Evolutionary conservation across 35 echinoderm and acorn worm genomes (phyloP).

Genomic region (Heliocidaris tuberculata): DNA sequence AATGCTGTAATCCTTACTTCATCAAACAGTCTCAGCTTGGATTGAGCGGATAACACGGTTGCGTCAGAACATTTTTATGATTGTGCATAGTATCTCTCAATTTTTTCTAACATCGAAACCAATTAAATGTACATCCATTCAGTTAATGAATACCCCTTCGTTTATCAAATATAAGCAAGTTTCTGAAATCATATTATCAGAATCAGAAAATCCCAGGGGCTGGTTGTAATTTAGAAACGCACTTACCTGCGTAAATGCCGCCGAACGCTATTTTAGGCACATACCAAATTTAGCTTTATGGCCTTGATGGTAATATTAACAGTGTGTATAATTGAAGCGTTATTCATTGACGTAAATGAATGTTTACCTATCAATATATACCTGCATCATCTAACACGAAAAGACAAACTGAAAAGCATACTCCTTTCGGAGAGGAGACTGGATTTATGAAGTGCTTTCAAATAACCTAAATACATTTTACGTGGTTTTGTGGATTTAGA

Average conservation of each 20-base stretch:
- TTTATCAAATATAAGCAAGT: slow-evolving; percentile 3
- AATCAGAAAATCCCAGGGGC: background rate
- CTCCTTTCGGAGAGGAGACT: background rate
- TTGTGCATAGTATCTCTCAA: background rate
- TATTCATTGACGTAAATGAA: background rate
- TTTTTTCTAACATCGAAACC: background rate
- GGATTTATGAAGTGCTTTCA: background rate
- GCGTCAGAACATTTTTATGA: background rate
- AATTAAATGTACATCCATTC: background rate
- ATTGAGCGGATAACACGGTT: background rate
- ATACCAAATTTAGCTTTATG: background rate
- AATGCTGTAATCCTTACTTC: background rate
- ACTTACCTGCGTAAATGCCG: background rate
- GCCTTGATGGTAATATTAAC: slow-evolving; percentile 3
- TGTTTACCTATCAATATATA: background rate
- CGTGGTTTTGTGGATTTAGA: no score
- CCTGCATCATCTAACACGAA: background rate
- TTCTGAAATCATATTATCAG: background rate
- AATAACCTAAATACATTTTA: background rate
- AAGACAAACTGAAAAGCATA: background rate
- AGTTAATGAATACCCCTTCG: background rate
- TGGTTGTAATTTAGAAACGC: background rate
- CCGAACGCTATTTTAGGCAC: background rate
- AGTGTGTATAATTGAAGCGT: background rate
- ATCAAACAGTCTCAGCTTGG: background rate